Evolutionary conservation across 2,888 invertebrate species (phyloP).

Genomic region (Limnephilus rhombicus): DNA sequence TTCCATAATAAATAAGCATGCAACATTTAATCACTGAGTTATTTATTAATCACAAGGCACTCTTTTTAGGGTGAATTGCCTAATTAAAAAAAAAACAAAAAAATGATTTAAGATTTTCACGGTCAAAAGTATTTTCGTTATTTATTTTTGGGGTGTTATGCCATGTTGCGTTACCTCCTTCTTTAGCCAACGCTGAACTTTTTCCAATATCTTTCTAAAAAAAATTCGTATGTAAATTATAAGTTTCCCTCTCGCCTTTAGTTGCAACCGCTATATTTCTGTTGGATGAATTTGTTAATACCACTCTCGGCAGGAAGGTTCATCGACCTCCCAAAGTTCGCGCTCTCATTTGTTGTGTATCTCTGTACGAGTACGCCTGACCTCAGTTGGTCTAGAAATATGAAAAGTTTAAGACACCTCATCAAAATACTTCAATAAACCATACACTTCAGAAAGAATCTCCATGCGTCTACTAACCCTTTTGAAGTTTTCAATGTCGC

Average conservation of each 20-base stretch:
- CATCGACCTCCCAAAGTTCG: constrained; percentile 60
- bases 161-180: too few species aligned
- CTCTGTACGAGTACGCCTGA: constrained; percentile 16
- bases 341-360: constrained; percentile 57
- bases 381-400: not conserved
- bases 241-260: constrained; percentile 34
- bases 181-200: not conserved
- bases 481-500: not conserved
- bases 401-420: not conserved
- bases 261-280: not conserved
- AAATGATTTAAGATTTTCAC: too few species aligned
- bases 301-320: constrained; percentile 37
- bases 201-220: not conserved
- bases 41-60: too few species aligned
- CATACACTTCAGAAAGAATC: not conserved
- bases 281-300: constrained; percentile 6
- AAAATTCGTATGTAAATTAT: not conserved
- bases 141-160: too few species aligned
- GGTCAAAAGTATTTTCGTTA: too few species aligned
- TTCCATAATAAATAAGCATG: too few species aligned
- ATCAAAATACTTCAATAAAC: not conserved
- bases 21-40: not conserved
- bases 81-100: too few species aligned
- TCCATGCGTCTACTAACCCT: not conserved
- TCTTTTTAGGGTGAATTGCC: too few species aligned